A percentile compares a stretch with the other conserved stretches of the same genome.
Evolutionary conservation across 1,140 invertebrate genomes (phyloP).

Genomic region (Temnothorax curvispinosus): DNA sequence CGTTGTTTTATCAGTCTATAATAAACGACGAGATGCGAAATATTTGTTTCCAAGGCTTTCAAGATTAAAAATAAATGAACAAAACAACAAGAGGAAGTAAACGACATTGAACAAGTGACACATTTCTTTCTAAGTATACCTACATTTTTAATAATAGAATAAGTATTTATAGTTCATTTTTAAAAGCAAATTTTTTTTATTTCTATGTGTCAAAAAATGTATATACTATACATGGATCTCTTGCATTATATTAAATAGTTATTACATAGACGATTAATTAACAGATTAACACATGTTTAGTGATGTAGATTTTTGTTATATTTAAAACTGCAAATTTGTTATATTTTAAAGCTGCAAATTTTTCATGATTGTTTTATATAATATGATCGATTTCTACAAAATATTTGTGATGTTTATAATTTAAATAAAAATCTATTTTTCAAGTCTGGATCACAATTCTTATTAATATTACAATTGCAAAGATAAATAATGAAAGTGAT

Average conservation of each 20-base stretch:
- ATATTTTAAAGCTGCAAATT: background rate
- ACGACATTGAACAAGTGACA: background rate
- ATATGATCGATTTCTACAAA: background rate
- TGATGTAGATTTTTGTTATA: background rate
- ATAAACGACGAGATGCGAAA: background rate
- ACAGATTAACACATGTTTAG: background rate
- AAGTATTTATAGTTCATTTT: background rate
- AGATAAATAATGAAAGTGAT: background rate
- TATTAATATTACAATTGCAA: background rate
- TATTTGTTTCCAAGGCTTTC: constrained; percentile 6
- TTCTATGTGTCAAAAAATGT: background rate
- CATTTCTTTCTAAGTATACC: background rate
- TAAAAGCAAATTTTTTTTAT: background rate
- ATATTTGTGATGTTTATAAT: background rate
- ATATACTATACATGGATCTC: too few relatives aligned
- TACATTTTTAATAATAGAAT: background rate
- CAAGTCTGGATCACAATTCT: background rate
- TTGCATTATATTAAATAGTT: background rate
- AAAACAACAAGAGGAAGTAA: background rate
- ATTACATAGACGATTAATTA: background rate
- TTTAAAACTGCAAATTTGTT: too few relatives aligned
- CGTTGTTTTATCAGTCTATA: background rate
- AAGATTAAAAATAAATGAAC: background rate
- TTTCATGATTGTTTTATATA: background rate
- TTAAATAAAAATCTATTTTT: background rate